Evolutionary conservation across 2,113 vertebrate genomes (phyloP).

Genomic region (Psilopsiagon aurifrons): DNA sequence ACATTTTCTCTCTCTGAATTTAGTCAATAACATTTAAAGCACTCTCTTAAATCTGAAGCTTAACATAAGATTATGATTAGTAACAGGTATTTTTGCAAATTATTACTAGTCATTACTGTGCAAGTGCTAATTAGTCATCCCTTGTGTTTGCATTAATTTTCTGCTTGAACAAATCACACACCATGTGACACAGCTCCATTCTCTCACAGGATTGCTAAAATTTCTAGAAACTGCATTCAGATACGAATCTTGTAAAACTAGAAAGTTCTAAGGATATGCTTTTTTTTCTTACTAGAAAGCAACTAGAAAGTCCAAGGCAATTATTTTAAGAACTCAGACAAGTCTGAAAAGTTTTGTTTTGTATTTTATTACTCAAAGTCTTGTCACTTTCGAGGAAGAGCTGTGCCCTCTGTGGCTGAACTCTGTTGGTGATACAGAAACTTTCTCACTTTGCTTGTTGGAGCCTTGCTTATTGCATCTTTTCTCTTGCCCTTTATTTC

Average conservation of each 20-base stretch:
- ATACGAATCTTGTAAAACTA: not conserved
- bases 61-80: constrained; percentile 11
- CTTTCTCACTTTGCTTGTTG: not conserved
- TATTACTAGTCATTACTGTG: not conserved
- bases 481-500: not conserved
- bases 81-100: constrained; percentile 12
- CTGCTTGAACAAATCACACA: not conserved
- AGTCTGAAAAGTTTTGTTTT: not conserved
- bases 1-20: not conserved
- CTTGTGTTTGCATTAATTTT: not conserved
- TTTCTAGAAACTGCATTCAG: not conserved
- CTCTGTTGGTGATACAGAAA: not conserved
- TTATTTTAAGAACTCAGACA: not conserved
- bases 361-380: not conserved
- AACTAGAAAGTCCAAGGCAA: not conserved
- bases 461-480: not conserved
- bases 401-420: not conserved
- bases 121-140: not conserved
- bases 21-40: not conserved
- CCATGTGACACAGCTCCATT: not conserved
- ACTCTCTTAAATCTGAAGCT: not conserved
- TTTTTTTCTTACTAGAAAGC: not conserved
- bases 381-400: not conserved
- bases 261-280: not conserved
- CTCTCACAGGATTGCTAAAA: not conserved